Base-by-base conservation (phyloP, 92 coral and sea anemone genomes). In the Porites lobata region DNA sequence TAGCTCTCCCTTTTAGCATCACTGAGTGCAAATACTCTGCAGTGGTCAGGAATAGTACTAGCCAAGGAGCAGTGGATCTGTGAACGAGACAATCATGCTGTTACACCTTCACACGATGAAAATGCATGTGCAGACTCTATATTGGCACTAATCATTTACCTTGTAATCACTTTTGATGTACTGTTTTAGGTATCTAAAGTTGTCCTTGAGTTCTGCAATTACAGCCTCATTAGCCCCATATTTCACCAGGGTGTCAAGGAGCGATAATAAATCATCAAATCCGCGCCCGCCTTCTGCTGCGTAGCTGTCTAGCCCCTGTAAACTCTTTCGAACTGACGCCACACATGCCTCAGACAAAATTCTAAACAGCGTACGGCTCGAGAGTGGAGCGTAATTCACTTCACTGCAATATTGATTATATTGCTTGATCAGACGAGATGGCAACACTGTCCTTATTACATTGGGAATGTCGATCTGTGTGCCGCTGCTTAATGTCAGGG, bases 241-340 rank as follows among this genome's bases (percentile, higher is more conserved):
- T 78, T n/a, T 43, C 26, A 24, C 61, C 11, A 89, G 22, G 32
- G 78, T 85, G 64, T 76, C 85, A 56, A 64, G 20, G 1, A 88
- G n/a, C 51, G 57, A 21, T 47, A 19, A 57, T 9, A 89, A 3
- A 32, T 32, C 38, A 32, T 32, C 38, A 32, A 32, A 32, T 32
- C 38, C 38, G 38, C 38, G 38, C 38, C 38, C 38, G 38, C 38
- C 38, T 32, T 32, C 38, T 32, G 38, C 38, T 3, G 38, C 38
- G 38, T 32, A 77, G 69, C 56, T 86, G 38, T 90, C 93, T 18
- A 86, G 56, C 43, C 93, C 93, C 67, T 90, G 90, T 19, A 86
- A 75, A 78, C 90, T 78, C 66, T 90, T 90, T 53, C 93, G 75
- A 22, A 79, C 93, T 56, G 87, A 80, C 14, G 87, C 93, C 4